Evolutionary conservation across 2,797 vertebrate species (phyloP), one percentile per base, ranked within the genome.

Genomic region (Cuniculus paca): DNA sequence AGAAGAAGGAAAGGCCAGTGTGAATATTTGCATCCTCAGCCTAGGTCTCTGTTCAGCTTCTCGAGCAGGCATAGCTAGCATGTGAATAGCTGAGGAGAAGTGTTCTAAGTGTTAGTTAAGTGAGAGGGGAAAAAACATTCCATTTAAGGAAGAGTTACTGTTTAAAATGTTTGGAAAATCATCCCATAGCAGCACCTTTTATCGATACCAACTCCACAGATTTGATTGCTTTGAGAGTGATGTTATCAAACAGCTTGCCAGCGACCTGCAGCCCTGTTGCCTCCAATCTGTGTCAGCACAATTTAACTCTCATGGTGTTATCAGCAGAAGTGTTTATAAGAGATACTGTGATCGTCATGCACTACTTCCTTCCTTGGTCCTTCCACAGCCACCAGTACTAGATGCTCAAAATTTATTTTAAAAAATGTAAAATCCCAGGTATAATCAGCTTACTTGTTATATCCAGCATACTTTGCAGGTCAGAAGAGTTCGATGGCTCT

Each of bases 71-170:
- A 6, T 36, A 22, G 31, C 52, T 68, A 72, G 34, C 58, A 28
- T 58, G 9, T 34, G 12, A 5, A 22, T 5, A 77, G 83, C 34
- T 34, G 20, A 61, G 12, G 42, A n/a, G 50, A 34, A 12, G 31
- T 31, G 28, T n/a, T 84, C 63, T 74, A 84, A 93, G 77, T 45
- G 39, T 39, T 87, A 52, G 52, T n/a, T 50, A 86, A 70, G 84
- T 36, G 50, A 80, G 45, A 80, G 12, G 22, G 22, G 17, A 19
- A 48, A 42, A 54, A 56, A 10, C 22, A 24, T 82, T 92, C 83
- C 68, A n/a, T 86, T 90, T 91, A 60, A 96, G 96, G 80, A 90
- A 93, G 50, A 94, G 77, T 88, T 88, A 88, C 80, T 89, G 11
- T 68, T 94, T 81, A 78, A 70, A 95, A 84, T n/a, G 22, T 86